These are phyloP conservation scores for Panagrolaimus sp. DNA, from an alignment of 1,140 invertebrate species.

Conservation along the genomic window DNA sequence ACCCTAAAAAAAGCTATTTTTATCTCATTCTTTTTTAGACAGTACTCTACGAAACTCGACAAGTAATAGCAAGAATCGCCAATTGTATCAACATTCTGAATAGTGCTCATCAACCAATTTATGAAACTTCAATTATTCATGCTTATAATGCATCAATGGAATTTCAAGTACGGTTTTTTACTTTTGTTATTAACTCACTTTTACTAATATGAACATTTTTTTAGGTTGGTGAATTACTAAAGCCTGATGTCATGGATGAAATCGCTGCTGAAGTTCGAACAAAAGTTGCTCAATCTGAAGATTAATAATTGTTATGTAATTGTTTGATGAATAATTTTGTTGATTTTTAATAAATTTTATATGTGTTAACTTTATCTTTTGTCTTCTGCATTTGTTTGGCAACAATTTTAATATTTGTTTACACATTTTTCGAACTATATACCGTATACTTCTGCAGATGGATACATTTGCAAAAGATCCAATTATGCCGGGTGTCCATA, in stretches of 20 bases:
- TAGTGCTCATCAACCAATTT: slow-evolving; percentile 77
- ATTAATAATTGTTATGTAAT: neutral
- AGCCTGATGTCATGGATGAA: slow-evolving; percentile 75
- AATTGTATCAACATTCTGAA: slow-evolving; percentile 82
- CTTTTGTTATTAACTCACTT: neutral
- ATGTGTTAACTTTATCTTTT: neutral
- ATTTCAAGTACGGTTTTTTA: slow-evolving; percentile 65
- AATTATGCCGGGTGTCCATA: too few species aligned
- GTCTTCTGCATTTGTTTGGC: too few species aligned
- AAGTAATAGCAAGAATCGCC: slow-evolving; percentile 75
- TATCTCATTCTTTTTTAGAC: slow-evolving; percentile 63
- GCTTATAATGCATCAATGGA: slow-evolving; percentile 82
- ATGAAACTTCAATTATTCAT: slow-evolving; percentile 82
- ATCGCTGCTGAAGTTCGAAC: slow-evolving; percentile 60
- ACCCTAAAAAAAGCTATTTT: neutral
- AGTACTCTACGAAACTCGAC: slow-evolving; percentile 68
- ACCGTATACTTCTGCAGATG: too few species aligned
- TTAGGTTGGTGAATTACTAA: slow-evolving; percentile 68
- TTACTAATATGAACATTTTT: slow-evolving; percentile 18
- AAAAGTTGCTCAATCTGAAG: slow-evolving; percentile 14
- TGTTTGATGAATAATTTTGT: too few species aligned
- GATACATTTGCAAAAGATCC: too few species aligned
- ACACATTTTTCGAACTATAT: too few species aligned
- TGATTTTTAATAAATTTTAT: slow-evolving; percentile 7
- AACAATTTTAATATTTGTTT: too few species aligned